Conservation (phyloP, 1,140 invertebrate genomes). For the Dendrolimus punctatus region DNA sequence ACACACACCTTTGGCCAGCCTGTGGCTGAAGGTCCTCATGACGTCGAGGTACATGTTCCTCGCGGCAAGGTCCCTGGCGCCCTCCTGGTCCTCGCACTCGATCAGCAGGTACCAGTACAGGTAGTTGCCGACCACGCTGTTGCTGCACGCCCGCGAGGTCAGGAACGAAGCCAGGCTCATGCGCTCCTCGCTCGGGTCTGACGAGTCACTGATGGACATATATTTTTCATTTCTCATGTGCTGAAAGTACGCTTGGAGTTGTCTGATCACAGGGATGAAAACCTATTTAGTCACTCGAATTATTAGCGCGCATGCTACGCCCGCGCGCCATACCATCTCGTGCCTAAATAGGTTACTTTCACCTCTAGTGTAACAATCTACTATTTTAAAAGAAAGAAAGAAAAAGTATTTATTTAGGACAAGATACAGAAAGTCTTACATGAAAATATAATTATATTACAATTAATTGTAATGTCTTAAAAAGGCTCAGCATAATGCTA, state of each 20-base stretch:
- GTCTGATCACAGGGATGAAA: too few relatives aligned
- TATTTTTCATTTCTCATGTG: background rate
- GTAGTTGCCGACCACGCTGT: slow-evolving; percentile 94
- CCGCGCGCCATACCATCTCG: too few relatives aligned
- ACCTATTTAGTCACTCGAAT: too few relatives aligned
- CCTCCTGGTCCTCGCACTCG: slow-evolving; percentile 89
- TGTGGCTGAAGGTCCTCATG: slow-evolving; percentile 88
- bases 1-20: slow-evolving; percentile 74
- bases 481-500: too few relatives aligned
- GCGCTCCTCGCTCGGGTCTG: slow-evolving; percentile 69
- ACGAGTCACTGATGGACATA: slow-evolving; percentile 4
- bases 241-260: background rate
- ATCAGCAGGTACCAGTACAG: slow-evolving; percentile 97
- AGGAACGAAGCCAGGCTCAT: slow-evolving; percentile 93
- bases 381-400: too few relatives aligned
- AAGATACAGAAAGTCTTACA: too few relatives aligned
- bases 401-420: too few relatives aligned
- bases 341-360: too few relatives aligned
- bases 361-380: too few relatives aligned
- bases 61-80: slow-evolving; percentile 79
- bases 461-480: too few relatives aligned
- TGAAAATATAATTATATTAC: too few relatives aligned
- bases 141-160: slow-evolving; percentile 90
- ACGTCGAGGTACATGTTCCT: slow-evolving; percentile 92
- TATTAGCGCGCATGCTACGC: too few relatives aligned